Evolutionary conservation across 2,888 invertebrate genomes (phyloP), one percentile per base, ranked within the genome.

Genomic region (Hemithea aestivaria): DNA sequence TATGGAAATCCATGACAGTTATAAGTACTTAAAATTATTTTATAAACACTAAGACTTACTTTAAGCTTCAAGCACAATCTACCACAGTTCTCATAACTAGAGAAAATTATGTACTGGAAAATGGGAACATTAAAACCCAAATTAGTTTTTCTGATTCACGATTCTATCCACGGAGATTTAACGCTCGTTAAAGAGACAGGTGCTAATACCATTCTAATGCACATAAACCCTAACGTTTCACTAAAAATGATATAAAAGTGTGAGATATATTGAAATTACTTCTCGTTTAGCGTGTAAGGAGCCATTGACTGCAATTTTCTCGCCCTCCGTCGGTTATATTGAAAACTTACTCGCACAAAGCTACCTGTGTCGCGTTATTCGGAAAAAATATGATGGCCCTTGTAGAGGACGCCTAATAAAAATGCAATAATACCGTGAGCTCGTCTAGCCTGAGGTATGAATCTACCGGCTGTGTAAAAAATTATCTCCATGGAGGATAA

Each of bases 401-500:
- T 64, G 63, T 50, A 53, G 56, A 48, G 16, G 16, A 16, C 46
- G 53, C 58, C 66, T 79, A 78, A 77, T 82, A 82, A 82, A 84
- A 83, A 71, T 63, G 81, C 77, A 82, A 82, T 82, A 81, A 81
- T 69, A 66, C 58, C 67, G 57, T 61, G 64, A 58, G 64, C 58
- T 61, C 55, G 52, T 52, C 59, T 56, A 60, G 69, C 73, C 69
- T 52, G 62, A 45, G 73, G 71, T 73, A 64, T 57, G 71, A 79
- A 77, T 79, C 76, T 76, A 62, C 60, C 66, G 64, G 55, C 58
- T 54, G 44, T 52, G 68, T 76, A 82, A 84, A 82, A 80, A 79
- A 82, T 83, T 83, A 82, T 72, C 71, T 72, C 73, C 72, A 69
- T 68, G 56, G 64, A 62, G 68, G 72, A 72, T 69, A 68, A 77